A percentile compares a stretch with the other conserved stretches of the same genome.
These are phyloP conservation scores for Glossophaga mutica DNA, from an alignment of 2,797 vertebrate species.

Conservation along the genomic window DNA sequence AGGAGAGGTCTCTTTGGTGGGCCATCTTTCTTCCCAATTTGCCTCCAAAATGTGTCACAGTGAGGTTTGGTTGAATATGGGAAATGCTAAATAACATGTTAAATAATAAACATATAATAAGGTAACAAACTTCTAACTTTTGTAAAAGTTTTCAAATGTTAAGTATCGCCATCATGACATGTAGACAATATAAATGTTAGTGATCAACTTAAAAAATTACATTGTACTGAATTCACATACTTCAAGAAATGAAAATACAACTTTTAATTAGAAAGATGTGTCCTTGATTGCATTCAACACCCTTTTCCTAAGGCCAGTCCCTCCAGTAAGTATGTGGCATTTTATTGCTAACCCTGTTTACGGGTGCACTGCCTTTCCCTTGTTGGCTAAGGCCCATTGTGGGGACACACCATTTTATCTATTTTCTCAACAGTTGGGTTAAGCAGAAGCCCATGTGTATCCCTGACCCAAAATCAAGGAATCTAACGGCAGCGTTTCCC, in stretches of 20 bases:
- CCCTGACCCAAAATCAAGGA: background rate
- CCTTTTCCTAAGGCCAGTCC: background rate
- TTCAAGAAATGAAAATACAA: background rate
- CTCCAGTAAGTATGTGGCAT: background rate
- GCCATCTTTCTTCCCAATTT: background rate
- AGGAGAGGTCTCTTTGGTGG: background rate
- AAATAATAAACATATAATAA: background rate
- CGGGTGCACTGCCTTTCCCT: background rate
- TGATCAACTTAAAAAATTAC: background rate
- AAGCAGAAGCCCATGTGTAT: background rate
- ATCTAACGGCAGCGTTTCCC: background rate
- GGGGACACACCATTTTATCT: background rate
- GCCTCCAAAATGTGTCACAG: background rate
- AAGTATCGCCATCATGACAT: background rate
- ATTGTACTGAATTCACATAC: background rate
- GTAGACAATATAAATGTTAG: background rate
- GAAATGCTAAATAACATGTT: background rate
- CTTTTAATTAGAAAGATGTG: background rate
- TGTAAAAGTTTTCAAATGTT: background rate
- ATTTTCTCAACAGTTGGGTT: background rate
- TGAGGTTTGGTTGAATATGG: background rate
- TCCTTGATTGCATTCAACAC: background rate
- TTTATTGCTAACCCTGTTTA: background rate
- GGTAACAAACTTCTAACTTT: background rate
- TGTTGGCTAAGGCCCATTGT: background rate